Base-by-base conservation (phyloP, 2,888 invertebrate species). In the Allacma fusca region DNA sequence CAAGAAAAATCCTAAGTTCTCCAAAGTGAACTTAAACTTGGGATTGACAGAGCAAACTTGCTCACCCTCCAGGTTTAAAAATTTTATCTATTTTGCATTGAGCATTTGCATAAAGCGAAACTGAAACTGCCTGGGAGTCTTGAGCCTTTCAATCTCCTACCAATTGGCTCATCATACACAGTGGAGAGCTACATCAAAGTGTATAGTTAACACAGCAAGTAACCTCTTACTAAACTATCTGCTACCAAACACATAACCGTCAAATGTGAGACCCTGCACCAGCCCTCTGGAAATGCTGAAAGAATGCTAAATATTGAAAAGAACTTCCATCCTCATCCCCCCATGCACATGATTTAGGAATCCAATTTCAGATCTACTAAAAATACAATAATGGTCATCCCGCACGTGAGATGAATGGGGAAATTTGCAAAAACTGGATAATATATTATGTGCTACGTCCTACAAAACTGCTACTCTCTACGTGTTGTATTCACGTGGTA, bases 41-140 rank as follows among this genome's bases (percentile, higher is more conserved):
- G 13, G 13, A 40, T 13, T 40, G 5, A 40, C 57, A 43, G 29
- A 59, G 29, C n/a, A 73, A 73, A 73, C 29, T 73, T 73, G 73
- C 73, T 62, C 40, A 34, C 59, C 73, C 73, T 34, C 21, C 9
- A 73, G 73, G 40, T 59, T 34, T 28, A 23, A 24, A 26, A 23
- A 62, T 62, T 62, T 19, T 9, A 9, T 13, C 68, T 68, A 16
- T n/a, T 68, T 12, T 12, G 13, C 23, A 40, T 68, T 23, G 40
- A 40, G 16, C 28, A 67, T 67, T 67, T 67, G 34, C 67, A 67
- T 67, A 67, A 29, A 28, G 34, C 29, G 28, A 67, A 28, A 67
- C 34, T 67, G 67, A 67, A 28, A 67, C 67, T n/a, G 29, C 24
- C 67, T 62, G 7, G 16, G 62, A 62, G 26, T 23, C 5, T 62